phyloP scores from a whole-genome alignment of 2,888 invertebrate species.

The Tiliacea citrago region DNA sequence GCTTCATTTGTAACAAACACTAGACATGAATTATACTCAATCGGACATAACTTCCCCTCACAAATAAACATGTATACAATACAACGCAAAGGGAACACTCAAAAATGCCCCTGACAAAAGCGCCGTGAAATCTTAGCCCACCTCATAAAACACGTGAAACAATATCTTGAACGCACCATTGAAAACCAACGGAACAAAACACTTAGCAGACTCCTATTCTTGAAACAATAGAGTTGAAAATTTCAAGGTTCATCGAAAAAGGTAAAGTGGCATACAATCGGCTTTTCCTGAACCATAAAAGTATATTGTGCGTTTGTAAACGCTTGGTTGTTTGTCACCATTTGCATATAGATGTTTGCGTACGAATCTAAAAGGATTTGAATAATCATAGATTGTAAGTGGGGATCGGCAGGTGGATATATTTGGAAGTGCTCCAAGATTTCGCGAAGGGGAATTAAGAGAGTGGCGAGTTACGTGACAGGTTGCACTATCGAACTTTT shows the following conservation, averaged over 20 bases:
- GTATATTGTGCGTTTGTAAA: conserved; percentile 90
- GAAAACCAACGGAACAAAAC: conserved; percentile 44
- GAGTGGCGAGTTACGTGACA: conserved; percentile 26
- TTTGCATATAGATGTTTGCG: conserved; percentile 87
- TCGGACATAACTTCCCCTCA: conserved; percentile 75
- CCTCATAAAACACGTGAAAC: conserved; percentile 90
- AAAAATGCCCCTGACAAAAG: conserved; percentile 82
- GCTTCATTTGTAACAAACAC: conserved; percentile 65
- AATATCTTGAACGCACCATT: conserved; percentile 82
- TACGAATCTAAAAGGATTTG: conserved; percentile 70
- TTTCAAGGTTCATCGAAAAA: conserved; percentile 39
- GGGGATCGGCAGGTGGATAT: conserved; percentile 62
- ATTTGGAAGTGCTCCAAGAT: conserved; percentile 57
- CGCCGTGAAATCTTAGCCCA: conserved; percentile 87
- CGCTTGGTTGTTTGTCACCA: conserved; percentile 88
- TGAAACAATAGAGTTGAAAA: conserved; percentile 52
- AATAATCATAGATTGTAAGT: conserved; percentile 68
- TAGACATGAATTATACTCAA: conserved; percentile 77
- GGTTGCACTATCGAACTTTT: conserved; percentile 37
- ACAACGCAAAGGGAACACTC: conserved; percentile 77
- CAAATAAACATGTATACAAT: conserved; percentile 77
- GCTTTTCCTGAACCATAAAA: conserved; percentile 89
- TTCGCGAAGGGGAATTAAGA: conserved; percentile 44
- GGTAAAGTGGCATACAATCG: conserved; percentile 74
- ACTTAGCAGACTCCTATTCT: conserved; percentile 31